Evolutionary conservation across 2,113 vertebrate species (phyloP).

Genomic region (Peromyscus californicus): DNA sequence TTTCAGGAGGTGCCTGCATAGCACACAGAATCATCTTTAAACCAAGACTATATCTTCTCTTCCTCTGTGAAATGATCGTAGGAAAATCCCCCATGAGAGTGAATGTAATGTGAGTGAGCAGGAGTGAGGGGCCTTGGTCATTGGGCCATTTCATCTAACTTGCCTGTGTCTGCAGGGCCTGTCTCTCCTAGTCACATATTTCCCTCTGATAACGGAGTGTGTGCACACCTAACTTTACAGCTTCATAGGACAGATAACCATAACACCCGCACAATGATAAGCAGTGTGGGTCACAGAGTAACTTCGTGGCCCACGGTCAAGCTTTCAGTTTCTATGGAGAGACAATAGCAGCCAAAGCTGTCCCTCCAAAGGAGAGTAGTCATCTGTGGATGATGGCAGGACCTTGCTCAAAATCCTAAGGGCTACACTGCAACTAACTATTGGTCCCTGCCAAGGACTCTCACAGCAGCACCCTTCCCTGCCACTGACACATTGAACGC

Average conservation of each 20-base stretch:
- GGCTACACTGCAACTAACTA: not conserved
- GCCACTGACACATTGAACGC: not conserved
- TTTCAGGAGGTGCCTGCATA: not conserved
- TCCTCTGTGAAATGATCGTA: not conserved
- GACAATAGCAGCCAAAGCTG: not conserved
- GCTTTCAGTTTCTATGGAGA: not conserved
- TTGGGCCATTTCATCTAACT: not conserved
- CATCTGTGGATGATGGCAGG: not conserved
- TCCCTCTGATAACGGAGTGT: not conserved
- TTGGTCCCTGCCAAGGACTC: not conserved
- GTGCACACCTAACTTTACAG: not conserved
- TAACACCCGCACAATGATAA: not conserved
- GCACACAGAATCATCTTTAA: not conserved
- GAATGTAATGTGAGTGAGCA: not conserved
- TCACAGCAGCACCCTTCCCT: not conserved
- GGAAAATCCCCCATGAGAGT: not conserved
- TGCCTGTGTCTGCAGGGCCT: not conserved
- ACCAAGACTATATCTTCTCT: not conserved
- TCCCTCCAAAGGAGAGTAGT: not conserved
- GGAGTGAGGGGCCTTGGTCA: too few relatives aligned
- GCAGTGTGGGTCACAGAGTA: not conserved
- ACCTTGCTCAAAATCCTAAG: not conserved
- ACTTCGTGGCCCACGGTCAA: not conserved
- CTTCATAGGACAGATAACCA: not conserved
- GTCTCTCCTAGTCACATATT: not conserved